phyloP scores from a whole-genome alignment of 2,888 invertebrate species.

The Volucella zonaria region DNA sequence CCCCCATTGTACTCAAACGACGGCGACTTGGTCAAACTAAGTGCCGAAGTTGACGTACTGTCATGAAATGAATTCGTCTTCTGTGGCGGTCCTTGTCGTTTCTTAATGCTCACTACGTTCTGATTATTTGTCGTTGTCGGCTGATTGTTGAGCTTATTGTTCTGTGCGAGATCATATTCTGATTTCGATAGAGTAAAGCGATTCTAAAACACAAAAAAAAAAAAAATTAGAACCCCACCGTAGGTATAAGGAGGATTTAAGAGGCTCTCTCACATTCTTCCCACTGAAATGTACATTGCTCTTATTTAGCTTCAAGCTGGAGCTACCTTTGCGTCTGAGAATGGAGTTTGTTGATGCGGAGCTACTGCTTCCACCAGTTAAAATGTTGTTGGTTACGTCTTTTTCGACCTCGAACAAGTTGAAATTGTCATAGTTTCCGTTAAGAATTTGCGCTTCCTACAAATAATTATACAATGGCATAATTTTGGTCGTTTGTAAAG shows the following conservation, averaged over 20 bases:
- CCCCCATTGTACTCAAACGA: conserved; percentile 58
- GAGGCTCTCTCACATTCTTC: conserved; percentile 43
- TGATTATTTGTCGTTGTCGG: conserved; percentile 75
- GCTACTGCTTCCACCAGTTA: background rate
- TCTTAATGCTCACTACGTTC: conserved; percentile 71
- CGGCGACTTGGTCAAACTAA: conserved; percentile 66
- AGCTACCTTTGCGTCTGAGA: conserved; percentile 78
- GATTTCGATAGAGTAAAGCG: conserved; percentile 71
- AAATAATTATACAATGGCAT: background rate
- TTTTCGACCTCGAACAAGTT: conserved; percentile 78
- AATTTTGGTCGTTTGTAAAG: background rate
- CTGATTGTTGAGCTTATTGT: conserved; percentile 77
- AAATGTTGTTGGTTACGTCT: background rate
- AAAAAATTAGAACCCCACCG: background rate
- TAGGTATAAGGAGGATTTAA: background rate
- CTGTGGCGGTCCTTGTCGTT: conserved; percentile 61
- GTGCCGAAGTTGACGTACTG: conserved; percentile 50
- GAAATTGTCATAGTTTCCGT: conserved; percentile 80
- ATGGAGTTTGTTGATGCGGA: conserved; percentile 69
- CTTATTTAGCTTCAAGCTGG: conserved; percentile 72
- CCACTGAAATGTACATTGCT: conserved; percentile 60
- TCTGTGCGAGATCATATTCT: conserved; percentile 75
- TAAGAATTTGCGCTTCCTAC: conserved; percentile 80
- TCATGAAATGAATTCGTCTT: conserved; percentile 70
- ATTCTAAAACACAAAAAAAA: conserved; percentile 32